Conservation (phyloP, 2,888 invertebrate genomes). For the Epsilonema sp. region DNA sequence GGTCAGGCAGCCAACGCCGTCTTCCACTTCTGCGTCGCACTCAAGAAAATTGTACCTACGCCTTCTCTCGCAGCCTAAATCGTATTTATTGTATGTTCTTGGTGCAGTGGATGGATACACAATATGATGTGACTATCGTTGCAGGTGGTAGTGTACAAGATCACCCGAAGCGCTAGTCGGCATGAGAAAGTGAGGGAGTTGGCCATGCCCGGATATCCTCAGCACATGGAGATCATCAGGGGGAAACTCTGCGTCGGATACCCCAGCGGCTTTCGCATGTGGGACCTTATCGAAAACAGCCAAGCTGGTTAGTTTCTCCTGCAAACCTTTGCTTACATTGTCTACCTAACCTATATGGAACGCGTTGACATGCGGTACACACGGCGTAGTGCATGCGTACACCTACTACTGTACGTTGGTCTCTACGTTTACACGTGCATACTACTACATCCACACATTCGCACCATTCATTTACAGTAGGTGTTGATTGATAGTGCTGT, state of each 20-base stretch:
- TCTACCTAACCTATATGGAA: no score
- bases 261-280: conserved; percentile 74
- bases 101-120: background rate
- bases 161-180: conserved; percentile 67
- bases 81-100: background rate
- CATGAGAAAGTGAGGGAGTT: conserved; percentile 73
- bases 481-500: no score
- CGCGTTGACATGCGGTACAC: no score
- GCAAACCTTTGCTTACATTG: no score
- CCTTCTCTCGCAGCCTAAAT: background rate
- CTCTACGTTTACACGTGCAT: no score
- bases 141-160: conserved; percentile 67
- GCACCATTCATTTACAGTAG: no score
- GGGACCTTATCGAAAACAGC: conserved; percentile 57
- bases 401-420: no score
- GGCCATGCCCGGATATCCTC: conserved; percentile 57
- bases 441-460: no score
- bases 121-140: background rate
- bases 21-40: conserved; percentile 75
- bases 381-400: no score
- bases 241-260: conserved; percentile 76
- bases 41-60: conserved; percentile 57
- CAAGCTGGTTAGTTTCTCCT: conserved; percentile 37
- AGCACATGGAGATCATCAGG: conserved; percentile 55
- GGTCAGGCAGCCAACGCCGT: conserved; percentile 39